Conservation (phyloP, 2,797 vertebrate genomes). For the Onychomys torridus region DNA sequence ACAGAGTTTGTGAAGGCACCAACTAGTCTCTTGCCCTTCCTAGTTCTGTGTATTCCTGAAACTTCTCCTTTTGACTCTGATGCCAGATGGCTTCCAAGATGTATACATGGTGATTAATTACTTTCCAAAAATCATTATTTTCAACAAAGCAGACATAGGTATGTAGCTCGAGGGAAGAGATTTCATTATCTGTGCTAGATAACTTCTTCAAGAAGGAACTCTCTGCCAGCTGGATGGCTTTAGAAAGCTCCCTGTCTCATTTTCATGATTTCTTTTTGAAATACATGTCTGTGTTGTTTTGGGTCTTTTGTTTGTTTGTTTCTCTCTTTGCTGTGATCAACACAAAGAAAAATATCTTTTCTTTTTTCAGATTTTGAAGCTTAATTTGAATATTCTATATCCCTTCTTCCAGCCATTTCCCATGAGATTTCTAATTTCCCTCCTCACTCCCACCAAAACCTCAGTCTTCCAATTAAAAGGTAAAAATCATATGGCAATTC, state of each 20-base stretch:
- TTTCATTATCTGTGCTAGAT: neutral
- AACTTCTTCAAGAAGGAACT: neutral
- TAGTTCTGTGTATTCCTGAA: neutral
- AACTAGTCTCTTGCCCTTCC: neutral
- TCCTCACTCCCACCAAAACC: neutral
- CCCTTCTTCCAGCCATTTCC: neutral
- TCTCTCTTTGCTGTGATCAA: neutral
- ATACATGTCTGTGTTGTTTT: neutral
- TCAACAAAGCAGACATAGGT: neutral
- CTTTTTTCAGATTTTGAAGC: constrained; percentile 29
- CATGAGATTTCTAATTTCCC: neutral
- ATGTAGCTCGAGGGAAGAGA: neutral
- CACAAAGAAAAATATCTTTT: neutral
- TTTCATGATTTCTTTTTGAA: neutral
- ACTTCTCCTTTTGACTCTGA: neutral
- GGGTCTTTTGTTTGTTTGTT: neutral
- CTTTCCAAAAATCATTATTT: neutral
- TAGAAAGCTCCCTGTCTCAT: neutral
- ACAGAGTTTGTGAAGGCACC: neutral
- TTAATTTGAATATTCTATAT: neutral
- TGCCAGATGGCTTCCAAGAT: neutral
- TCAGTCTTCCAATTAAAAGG: neutral
- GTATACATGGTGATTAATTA: neutral
- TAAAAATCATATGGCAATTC: neutral
- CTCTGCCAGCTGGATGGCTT: neutral